phyloP scores from a whole-genome alignment of 2,888 invertebrate genomes.

The Electrophaes corylata region DNA sequence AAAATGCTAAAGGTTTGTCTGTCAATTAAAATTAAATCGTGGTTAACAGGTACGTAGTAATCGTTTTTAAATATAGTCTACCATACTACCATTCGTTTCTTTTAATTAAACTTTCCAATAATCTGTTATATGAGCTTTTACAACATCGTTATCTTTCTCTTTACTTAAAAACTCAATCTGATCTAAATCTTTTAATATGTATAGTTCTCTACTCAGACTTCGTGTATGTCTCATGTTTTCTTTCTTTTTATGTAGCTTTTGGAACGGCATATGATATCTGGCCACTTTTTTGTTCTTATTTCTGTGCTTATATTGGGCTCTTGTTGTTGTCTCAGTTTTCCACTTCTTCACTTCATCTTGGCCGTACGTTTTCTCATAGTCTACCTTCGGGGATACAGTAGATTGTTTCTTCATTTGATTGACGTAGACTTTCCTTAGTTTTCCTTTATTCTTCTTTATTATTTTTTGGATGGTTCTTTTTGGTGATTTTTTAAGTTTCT shows the following conservation, averaged over 20 bases:
- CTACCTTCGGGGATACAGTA: slow-evolving; percentile 42
- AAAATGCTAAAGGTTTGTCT: no score
- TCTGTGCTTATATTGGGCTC: slow-evolving; percentile 47
- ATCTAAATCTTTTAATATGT: slow-evolving; percentile 67
- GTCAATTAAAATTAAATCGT: no score
- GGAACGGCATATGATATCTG: slow-evolving; percentile 66
- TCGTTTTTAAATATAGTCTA: no score
- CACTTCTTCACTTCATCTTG: slow-evolving; percentile 44
- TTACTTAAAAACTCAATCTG: slow-evolving; percentile 62
- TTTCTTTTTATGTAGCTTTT: slow-evolving; percentile 55
- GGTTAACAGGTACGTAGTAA: no score
- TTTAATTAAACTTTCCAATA: slow-evolving; percentile 58
- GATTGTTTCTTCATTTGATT: slow-evolving; percentile 45
- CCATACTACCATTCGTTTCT: no score
- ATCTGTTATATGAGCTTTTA: slow-evolving; percentile 60
- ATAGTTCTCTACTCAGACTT: slow-evolving; percentile 51
- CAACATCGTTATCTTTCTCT: slow-evolving; percentile 55
- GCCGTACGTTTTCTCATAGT: slow-evolving; percentile 43
- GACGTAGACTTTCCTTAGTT: slow-evolving; percentile 56
- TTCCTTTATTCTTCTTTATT: slow-evolving; percentile 64
- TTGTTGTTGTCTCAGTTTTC: slow-evolving; percentile 52
- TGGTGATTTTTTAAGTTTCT: slow-evolving; percentile 59
- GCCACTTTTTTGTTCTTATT: slow-evolving; percentile 53
- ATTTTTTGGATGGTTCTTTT: slow-evolving; percentile 75
- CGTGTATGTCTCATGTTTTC: slow-evolving; percentile 54